Evolutionary conservation across 2,888 invertebrate species (phyloP).

Genomic region (Ormyrus thymus): DNA sequence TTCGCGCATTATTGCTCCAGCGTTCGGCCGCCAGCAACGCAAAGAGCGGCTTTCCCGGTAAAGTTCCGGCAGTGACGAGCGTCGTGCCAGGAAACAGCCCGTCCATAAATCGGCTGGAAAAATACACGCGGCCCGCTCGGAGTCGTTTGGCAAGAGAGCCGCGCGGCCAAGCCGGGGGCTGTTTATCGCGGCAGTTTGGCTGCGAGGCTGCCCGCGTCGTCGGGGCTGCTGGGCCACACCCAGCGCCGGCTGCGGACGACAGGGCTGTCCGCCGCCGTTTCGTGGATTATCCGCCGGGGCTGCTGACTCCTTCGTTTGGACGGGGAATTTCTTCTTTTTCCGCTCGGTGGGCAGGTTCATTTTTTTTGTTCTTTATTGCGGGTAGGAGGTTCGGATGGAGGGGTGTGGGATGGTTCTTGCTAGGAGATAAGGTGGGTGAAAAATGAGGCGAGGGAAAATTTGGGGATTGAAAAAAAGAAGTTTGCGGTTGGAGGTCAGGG

Average conservation of each 20-base stretch:
- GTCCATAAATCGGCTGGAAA: slow-evolving; percentile 9
- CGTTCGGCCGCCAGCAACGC: too few species aligned
- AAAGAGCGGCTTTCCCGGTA: too few species aligned
- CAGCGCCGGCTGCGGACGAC: neutral
- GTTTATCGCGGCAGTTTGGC: slow-evolving; percentile 33
- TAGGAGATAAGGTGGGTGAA: too few species aligned
- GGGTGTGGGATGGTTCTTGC: too few species aligned
- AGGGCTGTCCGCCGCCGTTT: neutral
- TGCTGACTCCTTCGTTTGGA: neutral
- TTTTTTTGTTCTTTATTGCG: too few species aligned
- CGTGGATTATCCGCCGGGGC: too few species aligned
- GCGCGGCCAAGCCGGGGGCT: neutral
- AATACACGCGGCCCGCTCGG: neutral
- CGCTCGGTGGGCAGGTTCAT: too few species aligned
- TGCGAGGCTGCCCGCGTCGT: neutral
- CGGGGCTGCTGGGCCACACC: slow-evolving; percentile 2
- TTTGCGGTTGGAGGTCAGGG: too few species aligned
- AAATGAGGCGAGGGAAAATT: too few species aligned
- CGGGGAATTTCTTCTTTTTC: neutral
- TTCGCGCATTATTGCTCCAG: too few species aligned
- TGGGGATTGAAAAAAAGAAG: too few species aligned
- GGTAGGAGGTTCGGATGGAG: too few species aligned
- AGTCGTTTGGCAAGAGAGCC: slow-evolving; percentile 29
- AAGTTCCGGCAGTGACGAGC: neutral
- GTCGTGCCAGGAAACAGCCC: neutral